These are phyloP conservation scores for Volucella inanis DNA, from an alignment of 2,888 invertebrate species.

Conservation along the genomic window DNA sequence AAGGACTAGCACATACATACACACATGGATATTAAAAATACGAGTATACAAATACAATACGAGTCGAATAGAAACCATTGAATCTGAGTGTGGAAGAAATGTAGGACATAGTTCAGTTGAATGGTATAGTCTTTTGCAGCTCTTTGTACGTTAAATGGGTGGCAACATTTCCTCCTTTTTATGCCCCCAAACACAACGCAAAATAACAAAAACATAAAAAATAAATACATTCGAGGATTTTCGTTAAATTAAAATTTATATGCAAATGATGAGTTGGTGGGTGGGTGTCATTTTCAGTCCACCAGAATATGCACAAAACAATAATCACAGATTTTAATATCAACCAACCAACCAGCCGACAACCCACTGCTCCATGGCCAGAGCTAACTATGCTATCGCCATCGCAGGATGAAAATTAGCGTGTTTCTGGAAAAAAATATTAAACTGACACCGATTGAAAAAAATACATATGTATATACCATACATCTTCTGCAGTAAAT, in stretches of 20 bases:
- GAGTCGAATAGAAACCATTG: slow-evolving; percentile 5
- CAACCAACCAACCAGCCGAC: too few species aligned
- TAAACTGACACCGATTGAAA: too few species aligned
- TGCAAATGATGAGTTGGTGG: slow-evolving; percentile 55
- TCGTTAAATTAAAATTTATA: slow-evolving; percentile 66
- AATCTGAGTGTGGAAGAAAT: slow-evolving; percentile 53
- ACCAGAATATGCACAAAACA: slow-evolving; percentile 25
- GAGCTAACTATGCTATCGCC: too few species aligned
- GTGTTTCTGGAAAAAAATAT: too few species aligned
- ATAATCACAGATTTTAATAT: slow-evolving; percentile 46
- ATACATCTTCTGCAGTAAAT: too few species aligned
- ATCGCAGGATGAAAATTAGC: too few species aligned
- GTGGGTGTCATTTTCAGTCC: slow-evolving; percentile 46
- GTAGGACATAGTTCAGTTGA: slow-evolving; percentile 70
- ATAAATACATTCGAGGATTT: slow-evolving; percentile 48
- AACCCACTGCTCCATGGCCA: neutral
- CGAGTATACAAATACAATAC: too few species aligned
- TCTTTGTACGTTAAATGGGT: slow-evolving; percentile 45
- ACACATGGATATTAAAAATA: neutral
- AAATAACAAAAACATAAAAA: slow-evolving; percentile 44
- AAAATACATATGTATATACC: too few species aligned
- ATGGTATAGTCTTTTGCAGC: slow-evolving; percentile 68
- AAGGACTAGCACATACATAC: slow-evolving; percentile 51
- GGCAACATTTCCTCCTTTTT: neutral
- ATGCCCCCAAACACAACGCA: slow-evolving; percentile 32